Evolutionary conservation across 2,888 invertebrate species (phyloP), one percentile per base, ranked within the genome.

Genomic region (Acanthococcus lagerstroemiae): DNA sequence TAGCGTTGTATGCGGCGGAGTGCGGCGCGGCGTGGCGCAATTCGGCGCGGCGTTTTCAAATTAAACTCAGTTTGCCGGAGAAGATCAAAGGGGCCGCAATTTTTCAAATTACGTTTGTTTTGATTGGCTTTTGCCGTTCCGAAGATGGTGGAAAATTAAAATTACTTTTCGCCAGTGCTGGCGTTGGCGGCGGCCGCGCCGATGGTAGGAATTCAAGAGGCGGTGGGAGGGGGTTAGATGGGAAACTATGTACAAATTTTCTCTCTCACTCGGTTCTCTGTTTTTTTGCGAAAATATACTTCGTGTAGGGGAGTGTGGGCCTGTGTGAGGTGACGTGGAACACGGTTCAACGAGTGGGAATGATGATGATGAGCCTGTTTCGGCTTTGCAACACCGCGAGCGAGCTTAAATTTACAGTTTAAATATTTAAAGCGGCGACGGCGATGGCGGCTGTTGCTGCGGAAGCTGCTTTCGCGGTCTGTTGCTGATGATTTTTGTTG

Each of bases 131-230:
- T 63, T 54, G 63, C 54, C 4, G 19, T 9, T 21, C 52, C 52
- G 63, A 63, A 63, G 52, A 63, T 63, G 63, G 63, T 52, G 63
- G 63, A 63, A 63, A 63, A 63, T 63, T 63, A 63, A 63, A 63
- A 54, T 63, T 63, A 63, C 63, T 63, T 63, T 61, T 54, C 52
- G 48, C 19, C n/a, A 19, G 12, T 37, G 37, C 37, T 9, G n/a
- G 37, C 37, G 37, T 9, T 15, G 37, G 37, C n/a, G 37, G n/a
- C 37, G 37, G 37, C 37, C 3, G 37, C 12, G 37, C 37, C n/a
- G 37, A 37, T 15, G n/a, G 37, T n/a, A n/a, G n/a, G n/a, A n/a
- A n/a, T n/a, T n/a, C n/a, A 37, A 30, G 55, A 37, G 37, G 12
- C 22, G 37, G 6, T 4, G 7, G 55, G n/a, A 37, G 24, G 55